Base-by-base conservation (phyloP, 2,888 invertebrate genomes). In the Stratiomys singularior region DNA sequence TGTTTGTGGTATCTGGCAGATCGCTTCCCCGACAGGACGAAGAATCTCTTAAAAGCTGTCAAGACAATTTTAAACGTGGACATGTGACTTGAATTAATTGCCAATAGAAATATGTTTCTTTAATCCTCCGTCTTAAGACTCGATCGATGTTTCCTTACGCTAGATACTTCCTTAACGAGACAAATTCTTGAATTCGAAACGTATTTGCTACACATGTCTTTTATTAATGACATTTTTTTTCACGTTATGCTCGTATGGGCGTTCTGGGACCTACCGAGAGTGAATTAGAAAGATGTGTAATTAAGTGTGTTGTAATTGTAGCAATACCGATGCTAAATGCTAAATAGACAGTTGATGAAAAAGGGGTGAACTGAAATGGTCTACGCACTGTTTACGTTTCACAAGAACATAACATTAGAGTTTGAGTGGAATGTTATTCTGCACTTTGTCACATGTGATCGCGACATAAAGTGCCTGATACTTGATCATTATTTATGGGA, bases 401-500 rank as follows among this genome's bases (percentile, higher is more conserved):
- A n/a, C n/a, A n/a, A 58, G 72, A 56, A 56, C 37, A 72, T 58
- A 28, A 56, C 15, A 28, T 72, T 30, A 27, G 11, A 21, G 5
- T 58, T 74, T 74, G 60, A 74, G 60, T 74, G 74, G 58, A 52
- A 15, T 58, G 44, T 37, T 74, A 74, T 37, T 60, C 60, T 74
- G 74, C 74, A 44, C 74, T 74, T 74, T 74, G 74, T 74, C 74
- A 74, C 72, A 56, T 72, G 58, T 74, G 74, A 58, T 58, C 72
- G 21, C 30, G 27, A 30, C 18, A 13, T 27, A 58, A 47, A 30
- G 27, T 21, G 21, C 52, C 60, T 69, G 69, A 69, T 47, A 74
- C 60, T 74, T 74, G 64, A 77, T 77, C 56, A 21, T 77, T 66
- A 79, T 79, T 79, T 79, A 79, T 79, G 67, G 72, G 77, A 79